Base-by-base conservation (phyloP, 1,140 invertebrate genomes). In the Armadillidium nasatum region DNA sequence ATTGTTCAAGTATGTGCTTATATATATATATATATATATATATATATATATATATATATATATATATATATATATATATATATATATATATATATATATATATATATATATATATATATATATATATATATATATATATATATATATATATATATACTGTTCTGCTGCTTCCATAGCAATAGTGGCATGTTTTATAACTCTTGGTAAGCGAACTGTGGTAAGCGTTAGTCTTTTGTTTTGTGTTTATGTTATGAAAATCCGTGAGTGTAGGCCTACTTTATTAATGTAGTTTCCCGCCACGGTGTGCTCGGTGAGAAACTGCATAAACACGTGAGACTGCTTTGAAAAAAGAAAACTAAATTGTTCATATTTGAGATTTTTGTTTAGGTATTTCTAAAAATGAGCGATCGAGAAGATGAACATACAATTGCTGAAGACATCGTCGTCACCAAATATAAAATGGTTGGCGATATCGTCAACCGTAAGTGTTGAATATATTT, bases 371-470 rank as follows among this genome's bases (percentile, higher is more conserved):
- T 33, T 33, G 33, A 33, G 6, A 33, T 6, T 33, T 33, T 6
- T 33, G 1, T 33, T 33, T 33, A 33, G 6, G 33, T 6, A 33
- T 33, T 3, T 33, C 6, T 33, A 33, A 33, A 60, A 60, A 60
- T 60, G 50, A 60, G 50, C 19, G 50, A 60, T 19, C 50, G 19
- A 3, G 50, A 60, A 60, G 50, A 60, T 60, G 50, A 60, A 60
- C 50, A 60, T 60, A 60, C 50, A 60, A 60, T 60, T 60, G 50
- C 50, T 60, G 50, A 60, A 60, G 50, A 60, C 7, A 2, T 60
- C 7, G 50, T 60, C 19, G 50, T 60, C 50, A 60, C 50, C 19
- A 60, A 60, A 7, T 60, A 60, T 19, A 60, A 60, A 60, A 60
- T 60, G 50, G 50, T 60, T 60, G 50, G 50, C 11, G 50, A 60